Conservation (phyloP, 2,797 vertebrate species). For the Thamnophis elegans region DNA sequence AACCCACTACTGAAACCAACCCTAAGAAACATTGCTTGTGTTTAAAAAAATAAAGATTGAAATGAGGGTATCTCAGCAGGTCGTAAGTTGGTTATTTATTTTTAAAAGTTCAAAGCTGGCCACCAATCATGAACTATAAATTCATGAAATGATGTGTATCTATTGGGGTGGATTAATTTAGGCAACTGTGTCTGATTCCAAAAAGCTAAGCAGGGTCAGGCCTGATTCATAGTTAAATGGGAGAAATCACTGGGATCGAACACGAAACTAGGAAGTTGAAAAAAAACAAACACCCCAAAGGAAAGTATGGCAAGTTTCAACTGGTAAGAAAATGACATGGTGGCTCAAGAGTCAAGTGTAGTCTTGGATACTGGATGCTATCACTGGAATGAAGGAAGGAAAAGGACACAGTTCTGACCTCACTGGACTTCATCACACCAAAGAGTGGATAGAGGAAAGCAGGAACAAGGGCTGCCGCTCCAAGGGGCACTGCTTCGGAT, state of each 20-base stretch:
- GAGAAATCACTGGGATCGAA: not conserved
- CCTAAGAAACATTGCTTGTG: not conserved
- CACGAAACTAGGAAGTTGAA: not conserved
- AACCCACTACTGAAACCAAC: not conserved
- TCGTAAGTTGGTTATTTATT: not conserved
- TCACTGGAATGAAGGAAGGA: not conserved
- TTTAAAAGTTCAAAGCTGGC: not conserved
- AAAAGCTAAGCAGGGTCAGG: not conserved
- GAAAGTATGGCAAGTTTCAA: not conserved
- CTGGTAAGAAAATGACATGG: not conserved
- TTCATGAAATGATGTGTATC: not conserved
- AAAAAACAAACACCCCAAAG: not conserved
- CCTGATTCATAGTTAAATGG: not conserved
- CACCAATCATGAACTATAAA: not conserved
- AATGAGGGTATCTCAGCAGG: not conserved
- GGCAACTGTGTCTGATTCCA: not conserved
- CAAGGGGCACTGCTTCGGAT: slow-evolving; percentile 92
- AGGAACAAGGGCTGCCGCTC: slow-evolving; percentile 93
- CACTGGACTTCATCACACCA: slow-evolving; percentile 94
- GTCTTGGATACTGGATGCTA: not conserved
- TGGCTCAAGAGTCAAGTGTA: not conserved
- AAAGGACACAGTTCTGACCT: slow-evolving; percentile 78
- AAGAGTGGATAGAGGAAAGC: slow-evolving; percentile 96
- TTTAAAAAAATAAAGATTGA: not conserved
- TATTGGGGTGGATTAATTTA: not conserved